Evolutionary conservation across 2,113 vertebrate species (phyloP).

Genomic region (Coreoperca whiteheadi): DNA sequence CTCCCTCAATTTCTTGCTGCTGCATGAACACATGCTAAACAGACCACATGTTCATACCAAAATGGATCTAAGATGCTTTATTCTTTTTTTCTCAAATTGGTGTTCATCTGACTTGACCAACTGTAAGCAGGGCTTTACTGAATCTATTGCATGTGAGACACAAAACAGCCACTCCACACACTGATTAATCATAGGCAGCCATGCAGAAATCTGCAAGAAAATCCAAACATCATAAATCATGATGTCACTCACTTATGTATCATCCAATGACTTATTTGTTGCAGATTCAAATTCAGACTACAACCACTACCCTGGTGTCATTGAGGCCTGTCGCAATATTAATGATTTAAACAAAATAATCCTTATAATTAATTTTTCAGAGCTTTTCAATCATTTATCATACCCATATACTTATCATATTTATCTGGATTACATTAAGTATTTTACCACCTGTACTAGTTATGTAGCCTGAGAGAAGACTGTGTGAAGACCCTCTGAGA

Average conservation of each 20-base stretch:
- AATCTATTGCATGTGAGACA: neutral
- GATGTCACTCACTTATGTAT: conserved; percentile 24
- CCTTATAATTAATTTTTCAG: conserved; percentile 26
- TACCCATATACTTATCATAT: conserved; percentile 2
- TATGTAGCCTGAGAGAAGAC: neutral
- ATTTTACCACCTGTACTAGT: neutral
- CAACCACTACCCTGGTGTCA: conserved; percentile 12
- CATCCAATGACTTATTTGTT: conserved; percentile 31
- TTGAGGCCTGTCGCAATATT: conserved; percentile 31
- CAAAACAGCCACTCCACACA: neutral
- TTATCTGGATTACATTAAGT: neutral
- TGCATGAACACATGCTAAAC: neutral
- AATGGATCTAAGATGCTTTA: neutral
- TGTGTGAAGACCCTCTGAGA: too few species aligned
- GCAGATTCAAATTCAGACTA: conserved; percentile 24
- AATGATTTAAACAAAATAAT: conserved; percentile 45
- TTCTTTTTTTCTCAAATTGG: neutral
- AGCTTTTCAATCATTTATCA: conserved; percentile 13
- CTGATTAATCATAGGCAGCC: neutral
- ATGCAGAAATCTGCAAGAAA: neutral
- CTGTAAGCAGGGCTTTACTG: neutral
- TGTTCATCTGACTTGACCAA: neutral
- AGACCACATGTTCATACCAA: neutral
- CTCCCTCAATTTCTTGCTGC: neutral
- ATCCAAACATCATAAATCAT: conserved; percentile 28